Conservation (phyloP, 2,113 vertebrate genomes). For the Kryptolebias marmoratus region DNA sequence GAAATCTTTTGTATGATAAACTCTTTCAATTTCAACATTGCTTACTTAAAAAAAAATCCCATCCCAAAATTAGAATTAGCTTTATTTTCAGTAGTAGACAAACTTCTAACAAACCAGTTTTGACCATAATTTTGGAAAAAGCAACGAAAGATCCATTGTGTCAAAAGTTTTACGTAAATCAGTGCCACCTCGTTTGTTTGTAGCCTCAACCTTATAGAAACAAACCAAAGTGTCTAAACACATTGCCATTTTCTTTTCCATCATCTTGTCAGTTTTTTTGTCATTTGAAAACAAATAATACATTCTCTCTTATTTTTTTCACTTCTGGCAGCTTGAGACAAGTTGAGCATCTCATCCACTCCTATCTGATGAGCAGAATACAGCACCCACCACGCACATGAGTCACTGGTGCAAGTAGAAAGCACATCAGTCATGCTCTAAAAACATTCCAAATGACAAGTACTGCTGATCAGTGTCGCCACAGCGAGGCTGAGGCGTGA, state of each 20-base stretch:
- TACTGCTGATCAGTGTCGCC: slow-evolving; percentile 46
- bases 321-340: slow-evolving; percentile 15
- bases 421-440: slow-evolving; percentile 63
- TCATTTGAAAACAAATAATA: slow-evolving; percentile 19
- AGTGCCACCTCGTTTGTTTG: no score
- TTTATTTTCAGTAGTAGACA: no score
- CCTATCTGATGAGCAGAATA: slow-evolving; percentile 31
- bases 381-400: slow-evolving; percentile 48
- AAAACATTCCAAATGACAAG: slow-evolving; percentile 48
- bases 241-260: neutral
- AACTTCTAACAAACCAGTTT: no score
- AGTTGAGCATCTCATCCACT: slow-evolving; percentile 12
- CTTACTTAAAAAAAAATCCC: no score
- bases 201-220: neutral
- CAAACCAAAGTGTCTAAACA: neutral
- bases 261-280: slow-evolving; percentile 23
- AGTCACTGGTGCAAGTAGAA: slow-evolving; percentile 56
- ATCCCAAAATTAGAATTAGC: no score
- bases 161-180: no score
- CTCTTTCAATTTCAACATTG: no score
- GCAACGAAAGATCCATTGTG: no score
- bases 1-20: no score
- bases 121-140: no score
- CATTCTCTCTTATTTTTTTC: neutral
- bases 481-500: slow-evolving; percentile 21